phyloP scores from a whole-genome alignment of 1,140 invertebrate genomes.

The Coelopa frigida region DNA sequence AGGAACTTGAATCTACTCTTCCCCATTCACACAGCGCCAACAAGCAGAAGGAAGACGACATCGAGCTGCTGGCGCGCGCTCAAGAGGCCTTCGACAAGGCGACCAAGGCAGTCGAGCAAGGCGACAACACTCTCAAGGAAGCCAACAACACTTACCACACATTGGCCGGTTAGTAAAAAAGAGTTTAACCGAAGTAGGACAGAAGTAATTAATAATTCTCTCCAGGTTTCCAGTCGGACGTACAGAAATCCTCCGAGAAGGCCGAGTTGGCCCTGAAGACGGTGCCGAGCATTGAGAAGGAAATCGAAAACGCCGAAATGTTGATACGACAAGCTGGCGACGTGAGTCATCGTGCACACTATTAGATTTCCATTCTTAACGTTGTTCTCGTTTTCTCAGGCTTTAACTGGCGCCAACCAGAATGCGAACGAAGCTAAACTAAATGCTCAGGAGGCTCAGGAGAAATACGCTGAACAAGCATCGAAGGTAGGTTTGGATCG shows the following conservation, averaged over 20 bases:
- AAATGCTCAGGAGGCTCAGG: conserved; percentile 70
- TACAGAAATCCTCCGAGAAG: conserved; percentile 67
- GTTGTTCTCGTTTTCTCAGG: conserved; percentile 24
- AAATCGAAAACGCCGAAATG: conserved; percentile 49
- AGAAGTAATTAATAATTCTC: neutral
- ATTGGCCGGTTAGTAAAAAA: conserved; percentile 58
- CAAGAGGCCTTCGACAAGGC: conserved; percentile 65
- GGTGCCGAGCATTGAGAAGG: conserved; percentile 64
- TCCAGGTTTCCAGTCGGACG: conserved; percentile 81
- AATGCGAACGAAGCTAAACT: conserved; percentile 70
- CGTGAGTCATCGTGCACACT: conserved; percentile 49
- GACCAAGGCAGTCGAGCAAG: conserved; percentile 70
- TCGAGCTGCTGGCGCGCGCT: conserved; percentile 54
- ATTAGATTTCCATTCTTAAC: conserved; percentile 50
- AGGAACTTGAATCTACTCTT: neutral
- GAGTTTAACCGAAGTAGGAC: neutral
- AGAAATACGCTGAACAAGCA: conserved; percentile 62
- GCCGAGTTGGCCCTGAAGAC: conserved; percentile 65
- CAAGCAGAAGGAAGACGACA: conserved; percentile 41
- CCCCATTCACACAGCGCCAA: conserved; percentile 28
- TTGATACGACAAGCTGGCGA: conserved; percentile 57
- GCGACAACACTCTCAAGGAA: conserved; percentile 77
- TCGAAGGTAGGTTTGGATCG: conserved; percentile 54
- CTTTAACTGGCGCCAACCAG: conserved; percentile 63
- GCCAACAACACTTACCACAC: conserved; percentile 80